Base-by-base conservation (phyloP, 2,797 vertebrate genomes). In the Sphaeramia orbicularis region DNA sequence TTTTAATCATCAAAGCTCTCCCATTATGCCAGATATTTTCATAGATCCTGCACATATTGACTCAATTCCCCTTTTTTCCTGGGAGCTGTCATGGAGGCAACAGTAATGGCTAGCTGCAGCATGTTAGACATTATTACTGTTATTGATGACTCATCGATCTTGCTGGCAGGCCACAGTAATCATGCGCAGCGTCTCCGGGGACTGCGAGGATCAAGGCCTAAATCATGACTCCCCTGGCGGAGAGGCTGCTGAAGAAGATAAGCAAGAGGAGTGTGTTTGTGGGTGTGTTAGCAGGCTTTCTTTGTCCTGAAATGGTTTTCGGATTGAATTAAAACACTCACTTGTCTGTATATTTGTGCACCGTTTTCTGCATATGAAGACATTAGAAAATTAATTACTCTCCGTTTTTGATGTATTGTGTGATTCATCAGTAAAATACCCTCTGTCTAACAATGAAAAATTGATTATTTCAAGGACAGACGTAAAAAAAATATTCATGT, bases 141-240 rank as follows among this genome's bases (percentile, higher is more conserved):
- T 89, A 91, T 87, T 86, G 84, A 89, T 86, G 83, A 89, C 67
- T 77, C 83, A 87, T 90, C 42, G 76, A 90, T 90, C 88, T 48
- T 12, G 60, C 75, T 47, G 76, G 51, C 75, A 65, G 79, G 64
- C 71, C 66, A 43, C 56, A 75, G 85, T 85, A 87, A 87, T 86
- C 89, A 85, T 79, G 55, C 72, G 48, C 55, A 49, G 40, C 10
- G 57, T 74, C 83, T 84, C 74, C 66, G 16, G 57, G 74, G 76
- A 79, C 65, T 0, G n/a, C 11, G 15, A 49, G 72, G 84, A 89
- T 85, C 80, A 66, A 78, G 65, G 69, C 61, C 64, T 65, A 57
- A 87, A 84, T 84, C 73, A 67, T 60, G 72, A 49, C 49, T 76
- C 62, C 64, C 36, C 63, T 57, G 57, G 65, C 82, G 76, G 53